Evolutionary conservation across 2,113 vertebrate genomes (phyloP), one percentile per base, ranked within the genome.

Genomic region (Vireo altiloquus): DNA sequence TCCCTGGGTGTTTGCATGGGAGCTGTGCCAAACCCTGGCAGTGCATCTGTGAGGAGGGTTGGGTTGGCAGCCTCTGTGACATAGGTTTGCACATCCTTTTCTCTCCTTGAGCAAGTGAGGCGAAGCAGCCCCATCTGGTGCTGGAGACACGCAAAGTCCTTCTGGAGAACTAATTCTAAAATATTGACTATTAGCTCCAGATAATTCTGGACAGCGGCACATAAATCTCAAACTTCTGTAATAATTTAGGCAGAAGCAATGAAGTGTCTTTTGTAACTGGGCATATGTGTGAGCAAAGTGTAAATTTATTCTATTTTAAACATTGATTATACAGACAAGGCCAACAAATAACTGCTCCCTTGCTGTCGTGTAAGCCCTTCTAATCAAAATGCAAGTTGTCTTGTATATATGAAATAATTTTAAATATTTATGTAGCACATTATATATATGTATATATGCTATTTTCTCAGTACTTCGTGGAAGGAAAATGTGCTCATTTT

Each of bases 21-120:
- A 91, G 95, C 70, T 99, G 99, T 87, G 92, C 97, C 82, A 98
- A 98, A 63, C 98, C 99, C n/a, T 99, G 99, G 98, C 98, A 99
- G 95, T 99, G 99, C 87, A 9, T 98, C 69, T 99, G 99, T 40
- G 94, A 98, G 35, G 98, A 99, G 4, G 99, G 99, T 69, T 99
- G 99, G 99, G 97, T 98, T 22, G 99, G 99, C 68, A 98, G 98
- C 86, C 98, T 98, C 86, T 99, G 99, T 87, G 98, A 99, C 93
- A 98, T 97, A 98, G 99, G 99, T 99, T 92, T 97, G 98, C 60
- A 40, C 82, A 86, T 57, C 28, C n/a, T 87, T 91, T 82, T 54
- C 40, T 91, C 28, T 86, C 65, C 35, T 40, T 66, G 22, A 74
- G 50, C 57, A 57, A 90, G 33, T 15, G 71, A 94, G 83, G 86